A percentile compares a stretch with the other conserved stretches of the same genome.
phyloP scores from a whole-genome alignment of 2,113 vertebrate species.

The Aptenodytes forsteri region DNA sequence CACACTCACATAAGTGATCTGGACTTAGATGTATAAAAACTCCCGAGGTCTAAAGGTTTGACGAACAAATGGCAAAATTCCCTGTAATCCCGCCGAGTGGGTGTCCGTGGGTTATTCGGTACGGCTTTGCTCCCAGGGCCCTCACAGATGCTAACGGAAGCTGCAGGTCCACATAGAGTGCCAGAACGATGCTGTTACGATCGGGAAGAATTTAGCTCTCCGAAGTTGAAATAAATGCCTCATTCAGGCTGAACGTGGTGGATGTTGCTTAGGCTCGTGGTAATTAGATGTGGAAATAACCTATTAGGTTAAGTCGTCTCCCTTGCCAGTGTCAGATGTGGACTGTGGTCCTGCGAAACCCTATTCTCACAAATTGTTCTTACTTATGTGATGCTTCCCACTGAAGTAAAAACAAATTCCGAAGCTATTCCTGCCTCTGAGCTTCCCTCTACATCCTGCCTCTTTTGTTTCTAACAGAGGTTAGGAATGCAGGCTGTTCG shows the following conservation, averaged over 20 bases:
- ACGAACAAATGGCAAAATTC: not conserved
- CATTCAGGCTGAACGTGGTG: accelerated
- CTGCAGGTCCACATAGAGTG: not conserved
- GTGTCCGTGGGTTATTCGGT: not conserved
- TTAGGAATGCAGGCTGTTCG: not conserved
- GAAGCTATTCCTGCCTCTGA: not conserved
- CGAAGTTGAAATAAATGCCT: not conserved
- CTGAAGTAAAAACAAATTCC: not conserved
- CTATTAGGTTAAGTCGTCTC: not conserved
- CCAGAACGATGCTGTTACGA: not conserved
- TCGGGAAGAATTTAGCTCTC: not conserved
- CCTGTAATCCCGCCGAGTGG: accelerated
- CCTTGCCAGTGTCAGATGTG: not conserved
- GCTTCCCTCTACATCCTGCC: not conserved
- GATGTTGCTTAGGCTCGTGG: not conserved
- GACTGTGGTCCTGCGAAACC: not conserved
- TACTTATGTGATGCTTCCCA: not conserved
- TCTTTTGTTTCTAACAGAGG: not conserved
- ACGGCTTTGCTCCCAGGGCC: not conserved
- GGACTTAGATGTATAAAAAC: not conserved
- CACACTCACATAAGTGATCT: not conserved
- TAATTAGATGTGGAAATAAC: not conserved
- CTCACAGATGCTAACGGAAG: not conserved
- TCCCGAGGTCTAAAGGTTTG: not conserved
- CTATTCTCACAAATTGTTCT: not conserved